A percentile compares a stretch with the other conserved stretches of the same genome.
Evolutionary conservation across 2,797 vertebrate species (phyloP).

Genomic region (Falco naumanni): DNA sequence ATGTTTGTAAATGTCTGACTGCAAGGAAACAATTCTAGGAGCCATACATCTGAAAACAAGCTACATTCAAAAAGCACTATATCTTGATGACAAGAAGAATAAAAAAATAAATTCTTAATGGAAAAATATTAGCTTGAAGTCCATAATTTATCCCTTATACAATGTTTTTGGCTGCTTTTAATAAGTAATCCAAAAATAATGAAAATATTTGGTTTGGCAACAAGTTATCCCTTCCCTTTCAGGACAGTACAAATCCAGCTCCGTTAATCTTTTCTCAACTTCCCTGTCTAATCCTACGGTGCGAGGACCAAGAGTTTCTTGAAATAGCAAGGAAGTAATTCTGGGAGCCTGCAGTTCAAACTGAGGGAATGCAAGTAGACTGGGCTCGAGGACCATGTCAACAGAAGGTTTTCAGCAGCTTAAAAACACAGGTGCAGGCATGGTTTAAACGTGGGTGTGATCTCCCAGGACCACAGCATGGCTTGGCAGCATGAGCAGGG

Average conservation of each 20-base stretch:
- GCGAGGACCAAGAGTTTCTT: conserved; percentile 39
- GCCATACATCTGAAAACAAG: conserved; percentile 18
- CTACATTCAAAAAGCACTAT: not conserved
- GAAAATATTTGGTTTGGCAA: conserved; percentile 62
- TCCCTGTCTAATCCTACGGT: not conserved
- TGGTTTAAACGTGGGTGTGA: not conserved
- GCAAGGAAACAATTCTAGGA: conserved; percentile 41
- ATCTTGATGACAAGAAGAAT: conserved; percentile 44
- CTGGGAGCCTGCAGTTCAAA: conserved; percentile 20
- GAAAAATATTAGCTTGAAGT: conserved; percentile 68
- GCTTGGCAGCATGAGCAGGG: not conserved
- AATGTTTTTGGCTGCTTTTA: conserved; percentile 44
- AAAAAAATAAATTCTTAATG: conserved; percentile 65
- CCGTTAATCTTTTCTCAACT: conserved; percentile 38
- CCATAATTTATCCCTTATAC: conserved; percentile 40
- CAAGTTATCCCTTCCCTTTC: conserved; percentile 35
- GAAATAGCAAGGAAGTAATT: conserved; percentile 29
- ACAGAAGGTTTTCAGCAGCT: not conserved
- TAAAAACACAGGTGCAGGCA: not conserved
- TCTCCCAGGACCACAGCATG: not conserved
- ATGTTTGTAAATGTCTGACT: not conserved
- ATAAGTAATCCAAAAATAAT: conserved; percentile 62
- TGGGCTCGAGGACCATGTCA: not conserved
- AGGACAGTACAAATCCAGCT: conserved; percentile 34
- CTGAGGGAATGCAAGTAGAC: not conserved